Percentiles rank a stretch among this genome's conserved stretches.
Evolutionary conservation across 2,888 invertebrate species (phyloP).

Genomic region (Zootermopsis nevadensis): DNA sequence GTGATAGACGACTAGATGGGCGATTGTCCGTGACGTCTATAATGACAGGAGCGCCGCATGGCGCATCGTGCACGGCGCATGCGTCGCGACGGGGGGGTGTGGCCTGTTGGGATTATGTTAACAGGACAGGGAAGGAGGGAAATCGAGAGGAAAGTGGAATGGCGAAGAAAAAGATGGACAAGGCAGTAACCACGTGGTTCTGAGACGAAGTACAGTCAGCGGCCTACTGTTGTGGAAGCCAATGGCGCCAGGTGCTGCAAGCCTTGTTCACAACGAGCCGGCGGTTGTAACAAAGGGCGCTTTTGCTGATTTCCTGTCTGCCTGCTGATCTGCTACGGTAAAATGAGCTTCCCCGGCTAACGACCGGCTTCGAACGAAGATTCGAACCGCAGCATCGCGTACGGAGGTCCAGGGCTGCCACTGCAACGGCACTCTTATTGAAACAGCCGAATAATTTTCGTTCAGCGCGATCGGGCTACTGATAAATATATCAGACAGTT

Average conservation of each 20-base stretch:
- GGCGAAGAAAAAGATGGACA: conserved; percentile 38
- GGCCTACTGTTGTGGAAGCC: neutral
- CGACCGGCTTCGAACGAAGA: no score
- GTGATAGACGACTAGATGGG: conserved; percentile 34
- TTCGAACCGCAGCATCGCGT: no score
- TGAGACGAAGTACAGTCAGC: conserved; percentile 1
- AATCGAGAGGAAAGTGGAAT: conserved; percentile 40
- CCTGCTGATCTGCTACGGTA: no score
- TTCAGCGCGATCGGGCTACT: no score
- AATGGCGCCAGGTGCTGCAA: neutral
- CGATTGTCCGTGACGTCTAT: conserved; percentile 31
- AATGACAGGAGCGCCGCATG: conserved; percentile 39
- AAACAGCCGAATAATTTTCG: no score
- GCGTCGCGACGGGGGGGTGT: conserved; percentile 44
- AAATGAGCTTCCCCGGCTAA: no score
- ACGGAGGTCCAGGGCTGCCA: no score
- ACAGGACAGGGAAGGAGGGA: neutral
- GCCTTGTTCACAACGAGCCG: no score
- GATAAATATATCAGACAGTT: no score
- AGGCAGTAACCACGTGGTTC: conserved; percentile 37
- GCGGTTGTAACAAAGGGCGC: no score
- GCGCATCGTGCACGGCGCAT: conserved; percentile 34
- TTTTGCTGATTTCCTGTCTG: no score
- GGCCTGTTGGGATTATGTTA: conserved; percentile 43
- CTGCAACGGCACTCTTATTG: no score